Conservation (phyloP, 2,797 vertebrate species). For the Xenopus petersii region DNA sequence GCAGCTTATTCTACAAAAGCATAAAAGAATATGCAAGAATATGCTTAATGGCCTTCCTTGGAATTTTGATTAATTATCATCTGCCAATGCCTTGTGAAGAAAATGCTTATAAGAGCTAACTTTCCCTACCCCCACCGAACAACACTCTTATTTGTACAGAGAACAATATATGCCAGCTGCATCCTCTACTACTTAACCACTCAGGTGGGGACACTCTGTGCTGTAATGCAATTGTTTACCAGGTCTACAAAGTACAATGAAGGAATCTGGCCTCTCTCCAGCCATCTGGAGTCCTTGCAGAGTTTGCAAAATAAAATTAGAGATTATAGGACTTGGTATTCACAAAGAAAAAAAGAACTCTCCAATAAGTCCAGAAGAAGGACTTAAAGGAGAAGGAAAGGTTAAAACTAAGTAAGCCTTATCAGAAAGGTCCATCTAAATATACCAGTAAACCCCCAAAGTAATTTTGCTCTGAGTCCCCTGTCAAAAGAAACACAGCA, state of each 20-base stretch:
- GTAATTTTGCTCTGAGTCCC: no score
- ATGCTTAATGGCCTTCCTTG: conserved; percentile 24
- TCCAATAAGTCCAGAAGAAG: no score
- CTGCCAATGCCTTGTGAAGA: conserved; percentile 21
- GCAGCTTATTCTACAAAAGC: conserved; percentile 23
- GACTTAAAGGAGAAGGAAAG: no score
- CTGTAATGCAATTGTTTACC: conserved; percentile 26
- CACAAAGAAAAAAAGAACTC: no score
- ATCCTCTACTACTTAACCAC: conserved; percentile 23
- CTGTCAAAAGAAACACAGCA: no score
- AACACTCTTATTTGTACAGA: conserved; percentile 20
- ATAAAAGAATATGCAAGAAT: conserved; percentile 24
- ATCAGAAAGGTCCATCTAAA: no score
- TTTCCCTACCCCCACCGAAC: background rate
- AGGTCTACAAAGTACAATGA: conserved; percentile 4
- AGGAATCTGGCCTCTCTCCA: conserved; percentile 7
- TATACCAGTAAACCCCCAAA: no score
- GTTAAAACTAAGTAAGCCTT: no score
- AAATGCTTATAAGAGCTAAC: conserved; percentile 9
- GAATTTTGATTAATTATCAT: conserved; percentile 27
- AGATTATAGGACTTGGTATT: no score
- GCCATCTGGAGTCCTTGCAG: conserved; percentile 11
- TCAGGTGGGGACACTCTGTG: conserved; percentile 32
- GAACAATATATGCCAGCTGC: conserved; percentile 35
- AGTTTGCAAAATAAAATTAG: background rate